Conservation (phyloP, 2,888 invertebrate genomes). For the Geotrupes spiniger region DNA sequence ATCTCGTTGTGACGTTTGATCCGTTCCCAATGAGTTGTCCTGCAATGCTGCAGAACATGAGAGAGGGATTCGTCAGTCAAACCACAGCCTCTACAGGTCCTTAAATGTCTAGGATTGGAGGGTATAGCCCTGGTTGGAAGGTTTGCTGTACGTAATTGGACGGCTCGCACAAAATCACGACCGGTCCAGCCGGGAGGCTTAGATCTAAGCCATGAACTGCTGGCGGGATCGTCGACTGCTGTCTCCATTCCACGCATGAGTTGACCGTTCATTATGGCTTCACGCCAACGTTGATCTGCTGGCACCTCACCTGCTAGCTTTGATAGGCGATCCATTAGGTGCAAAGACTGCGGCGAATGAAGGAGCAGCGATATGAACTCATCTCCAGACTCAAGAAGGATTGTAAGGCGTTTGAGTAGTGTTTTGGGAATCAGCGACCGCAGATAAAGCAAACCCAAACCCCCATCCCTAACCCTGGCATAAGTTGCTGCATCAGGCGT, state of each 20-base stretch:
- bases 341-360: not conserved
- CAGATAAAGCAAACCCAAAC: constrained; percentile 31
- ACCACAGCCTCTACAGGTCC: constrained; percentile 20
- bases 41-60: constrained; percentile 25
- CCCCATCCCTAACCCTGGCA: constrained; percentile 29
- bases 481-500: constrained; percentile 22
- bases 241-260: constrained; percentile 19
- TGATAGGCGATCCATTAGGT: constrained; percentile 1
- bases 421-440: constrained; percentile 18
- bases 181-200: constrained; percentile 25
- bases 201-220: constrained; percentile 21
- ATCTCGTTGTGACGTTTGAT: constrained; percentile 27
- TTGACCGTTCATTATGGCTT: not conserved
- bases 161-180: constrained; percentile 20
- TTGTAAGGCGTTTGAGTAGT: constrained; percentile 20
- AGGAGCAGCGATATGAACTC: not conserved
- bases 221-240: constrained; percentile 21
- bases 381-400: not conserved
- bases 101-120: constrained; percentile 10
- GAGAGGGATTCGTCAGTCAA: constrained; percentile 15
- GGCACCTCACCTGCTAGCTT: constrained; percentile 4
- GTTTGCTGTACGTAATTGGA: constrained; percentile 20
- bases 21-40: constrained; percentile 12
- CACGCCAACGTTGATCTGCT: constrained; percentile 9
- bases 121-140: constrained; percentile 21